Evolutionary conservation across 2,888 invertebrate species (phyloP).

Genomic region (Nezara viridula): DNA sequence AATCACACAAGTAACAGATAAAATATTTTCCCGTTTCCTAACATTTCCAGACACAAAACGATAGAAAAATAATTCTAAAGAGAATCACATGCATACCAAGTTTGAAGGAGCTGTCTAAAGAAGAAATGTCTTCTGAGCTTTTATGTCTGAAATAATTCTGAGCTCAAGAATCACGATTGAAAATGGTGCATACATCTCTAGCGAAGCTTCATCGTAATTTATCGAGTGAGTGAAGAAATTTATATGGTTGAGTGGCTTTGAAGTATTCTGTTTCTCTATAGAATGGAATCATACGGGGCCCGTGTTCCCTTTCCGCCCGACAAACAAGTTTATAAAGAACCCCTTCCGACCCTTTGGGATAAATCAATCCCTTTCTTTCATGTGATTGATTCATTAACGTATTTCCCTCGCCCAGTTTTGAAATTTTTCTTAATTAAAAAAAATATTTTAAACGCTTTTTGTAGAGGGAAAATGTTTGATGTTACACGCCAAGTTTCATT

Average conservation of each 20-base stretch:
- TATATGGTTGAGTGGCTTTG: not conserved
- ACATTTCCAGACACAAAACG: too few relatives aligned
- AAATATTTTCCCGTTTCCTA: too few relatives aligned
- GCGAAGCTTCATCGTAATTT: not conserved
- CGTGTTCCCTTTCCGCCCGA: not conserved
- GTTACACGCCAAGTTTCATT: too few relatives aligned
- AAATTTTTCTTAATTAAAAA: too few relatives aligned
- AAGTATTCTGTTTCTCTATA: not conserved
- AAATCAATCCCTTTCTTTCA: not conserved
- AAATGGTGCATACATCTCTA: not conserved
- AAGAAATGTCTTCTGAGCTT: not conserved
- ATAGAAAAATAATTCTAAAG: too few relatives aligned
- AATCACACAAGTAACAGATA: too few relatives aligned
- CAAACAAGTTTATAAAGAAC: constrained; percentile 33
- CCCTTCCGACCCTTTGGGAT: not conserved
- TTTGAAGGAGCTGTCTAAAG: not conserved
- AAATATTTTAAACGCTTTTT: too few relatives aligned
- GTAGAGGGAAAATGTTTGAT: too few relatives aligned
- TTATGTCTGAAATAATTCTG: too few relatives aligned
- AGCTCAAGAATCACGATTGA: not conserved
- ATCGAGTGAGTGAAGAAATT: constrained; percentile 25
- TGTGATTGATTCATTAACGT: not conserved
- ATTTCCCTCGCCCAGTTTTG: not conserved
- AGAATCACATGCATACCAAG: too few relatives aligned
- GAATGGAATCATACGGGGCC: not conserved